These are phyloP conservation scores for Mythimna pallens DNA, from an alignment of 2,888 invertebrate genomes.

Conservation along the genomic window DNA sequence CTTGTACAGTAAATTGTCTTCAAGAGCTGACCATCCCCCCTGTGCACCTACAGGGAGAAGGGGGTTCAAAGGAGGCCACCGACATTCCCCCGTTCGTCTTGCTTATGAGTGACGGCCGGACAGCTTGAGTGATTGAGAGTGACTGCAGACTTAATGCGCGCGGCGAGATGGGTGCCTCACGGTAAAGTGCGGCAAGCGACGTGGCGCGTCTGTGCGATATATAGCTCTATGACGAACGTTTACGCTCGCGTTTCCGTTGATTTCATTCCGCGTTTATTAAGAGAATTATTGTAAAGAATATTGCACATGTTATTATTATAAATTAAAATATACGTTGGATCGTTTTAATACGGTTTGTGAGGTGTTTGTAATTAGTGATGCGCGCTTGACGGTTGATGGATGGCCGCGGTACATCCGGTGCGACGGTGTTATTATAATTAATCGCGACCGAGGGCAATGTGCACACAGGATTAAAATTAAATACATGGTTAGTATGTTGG, in stretches of 20 bases:
- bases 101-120: constrained; percentile 90
- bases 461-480: constrained; percentile 59
- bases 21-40: constrained; percentile 88
- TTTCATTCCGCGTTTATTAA: constrained; percentile 30
- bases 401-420: constrained; percentile 70
- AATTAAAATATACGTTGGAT: constrained; percentile 86
- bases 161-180: constrained; percentile 78
- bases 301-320: constrained; percentile 84
- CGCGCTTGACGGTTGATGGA: constrained; percentile 78
- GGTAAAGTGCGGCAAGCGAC: constrained; percentile 72
- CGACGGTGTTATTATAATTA: constrained; percentile 70
- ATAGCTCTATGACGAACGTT: constrained; percentile 70
- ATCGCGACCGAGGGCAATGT: constrained; percentile 56
- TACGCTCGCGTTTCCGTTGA: constrained; percentile 67
- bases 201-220: constrained; percentile 67
- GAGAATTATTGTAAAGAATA: constrained; percentile 50
- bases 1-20: constrained; percentile 90
- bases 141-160: constrained; percentile 90
- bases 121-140: constrained; percentile 90
- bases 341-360: constrained; percentile 82
- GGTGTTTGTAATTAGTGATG: constrained; percentile 84
- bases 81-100: constrained; percentile 89
- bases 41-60: constrained; percentile 75
- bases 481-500: constrained; percentile 39
- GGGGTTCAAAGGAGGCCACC: constrained; percentile 82